Evolutionary conservation across 2,113 vertebrate genomes (phyloP), one percentile per base, ranked within the genome.

Genomic region (Daphoenositta chrysoptera): DNA sequence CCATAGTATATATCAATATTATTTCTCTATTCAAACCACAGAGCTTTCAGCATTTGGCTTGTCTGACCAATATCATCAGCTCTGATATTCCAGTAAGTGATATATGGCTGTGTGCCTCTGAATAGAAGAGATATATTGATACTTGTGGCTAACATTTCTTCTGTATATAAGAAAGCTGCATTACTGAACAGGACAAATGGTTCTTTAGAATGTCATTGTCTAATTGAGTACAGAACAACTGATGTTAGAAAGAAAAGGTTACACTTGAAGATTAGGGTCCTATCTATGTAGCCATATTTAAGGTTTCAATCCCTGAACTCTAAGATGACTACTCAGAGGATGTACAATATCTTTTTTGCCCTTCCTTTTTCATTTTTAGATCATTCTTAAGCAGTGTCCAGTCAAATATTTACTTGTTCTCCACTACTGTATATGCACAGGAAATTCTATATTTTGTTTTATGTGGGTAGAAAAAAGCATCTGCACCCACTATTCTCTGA

Each of bases 1-100:
- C 35, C 5, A 13, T 21, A 28, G 63, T 57, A 28, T 56, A 11
- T 85, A 81, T 92, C 39, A 77, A 39, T 93, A 54, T 76, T 63
- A 63, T 84, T 91, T 90, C 66, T 79, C 50, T 82, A 35, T 76
- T 79, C 37, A 73, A 73, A 47, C 31, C 65, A n/a, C 33, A 86
- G 53, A 89, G 44, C 72, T 96, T 94, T 92, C 77, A 94, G 37
- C n/a, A 72, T 87, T 96, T 96, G 88, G 68, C 82, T 94, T 93
- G 40, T 50, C 35, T 93, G 89, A 42, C 57, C 33, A 68, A 19
- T 65, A 58, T 86, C 66, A 86, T 90, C 40, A 87, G 20, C 33
- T 84, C 70, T 89, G 83, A 61, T 95, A 47, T 86, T 95, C 65
- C 60, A 51, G 70, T 61, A 95, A 90, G n/a, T 70, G 72, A 79